Percentiles rank a stretch among this genome's conserved stretches.
Conservation (phyloP, 2,888 invertebrate genomes). For the Drosophila pseudotakahashii region DNA sequence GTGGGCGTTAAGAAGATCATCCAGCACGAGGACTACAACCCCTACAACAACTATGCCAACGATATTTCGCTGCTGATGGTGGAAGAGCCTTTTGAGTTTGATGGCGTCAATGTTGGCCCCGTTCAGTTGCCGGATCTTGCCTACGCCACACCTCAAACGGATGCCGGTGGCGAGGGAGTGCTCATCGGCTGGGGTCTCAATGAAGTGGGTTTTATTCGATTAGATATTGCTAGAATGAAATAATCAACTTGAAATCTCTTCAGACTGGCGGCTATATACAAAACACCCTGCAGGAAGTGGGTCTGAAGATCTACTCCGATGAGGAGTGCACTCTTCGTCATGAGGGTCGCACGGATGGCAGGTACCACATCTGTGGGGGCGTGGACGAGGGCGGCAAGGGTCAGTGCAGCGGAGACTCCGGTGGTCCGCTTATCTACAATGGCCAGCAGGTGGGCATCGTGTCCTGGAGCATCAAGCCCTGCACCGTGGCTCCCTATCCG, state of each 20-base stretch:
- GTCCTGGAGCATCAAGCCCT: constrained; percentile 85
- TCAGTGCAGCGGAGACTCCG: constrained; percentile 83
- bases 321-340: constrained; percentile 80
- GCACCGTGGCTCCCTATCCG: constrained; percentile 82
- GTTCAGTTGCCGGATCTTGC: constrained; percentile 72
- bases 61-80: constrained; percentile 84
- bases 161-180: constrained; percentile 60
- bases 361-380: constrained; percentile 84
- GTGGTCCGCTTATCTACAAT: constrained; percentile 79
- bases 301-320: constrained; percentile 82
- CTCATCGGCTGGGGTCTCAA: constrained; percentile 82
- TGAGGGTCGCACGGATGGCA: constrained; percentile 60
- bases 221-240: accelerated
- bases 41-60: constrained; percentile 73
- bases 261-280: constrained; percentile 82
- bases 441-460: constrained; percentile 84
- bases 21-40: constrained; percentile 80
- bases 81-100: constrained; percentile 65
- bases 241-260: neutral
- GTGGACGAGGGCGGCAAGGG: constrained; percentile 78
- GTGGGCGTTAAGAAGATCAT: constrained; percentile 71
- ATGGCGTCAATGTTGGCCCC: constrained; percentile 66
- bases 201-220: constrained; percentile 51
- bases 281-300: constrained; percentile 81
- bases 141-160: constrained; percentile 67